Conservation (phyloP, 2,888 invertebrate genomes). For the Pomacea canaliculata region DNA sequence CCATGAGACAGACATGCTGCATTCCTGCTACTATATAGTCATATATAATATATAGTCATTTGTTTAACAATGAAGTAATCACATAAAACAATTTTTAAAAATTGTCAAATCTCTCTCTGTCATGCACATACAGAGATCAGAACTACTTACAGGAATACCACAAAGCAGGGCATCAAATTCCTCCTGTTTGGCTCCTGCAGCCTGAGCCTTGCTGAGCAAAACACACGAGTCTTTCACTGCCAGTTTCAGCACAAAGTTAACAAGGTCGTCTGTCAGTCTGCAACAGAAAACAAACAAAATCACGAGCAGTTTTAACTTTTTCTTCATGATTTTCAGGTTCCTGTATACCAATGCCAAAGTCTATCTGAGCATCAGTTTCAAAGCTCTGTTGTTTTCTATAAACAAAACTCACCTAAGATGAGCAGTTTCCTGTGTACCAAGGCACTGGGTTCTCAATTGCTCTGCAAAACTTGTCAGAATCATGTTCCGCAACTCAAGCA, state of each 20-base stretch:
- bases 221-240: conserved; percentile 63
- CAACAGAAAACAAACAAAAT: not conserved
- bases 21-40: no score
- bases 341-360: no score
- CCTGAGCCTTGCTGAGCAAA: conserved; percentile 52
- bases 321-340: no score
- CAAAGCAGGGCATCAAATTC: conserved; percentile 56
- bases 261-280: conserved; percentile 61
- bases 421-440: conserved; percentile 45
- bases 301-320: not conserved
- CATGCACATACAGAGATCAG: no score
- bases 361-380: no score
- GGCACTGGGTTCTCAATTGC: conserved; percentile 51
- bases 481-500: conserved; percentile 55
- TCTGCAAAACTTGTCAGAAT: conserved; percentile 62
- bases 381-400: no score
- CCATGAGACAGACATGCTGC: no score
- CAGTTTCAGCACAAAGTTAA: conserved; percentile 60
- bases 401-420: conserved; percentile 43
- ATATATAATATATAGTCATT: no score
- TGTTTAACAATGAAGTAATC: no score
- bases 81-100: no score
- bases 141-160: conserved; percentile 57
- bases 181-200: conserved; percentile 35
- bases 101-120: no score